A percentile compares a stretch with the other conserved stretches of the same genome.
Conservation (phyloP, 2,888 invertebrate genomes). For the Mimas tiliae region DNA sequence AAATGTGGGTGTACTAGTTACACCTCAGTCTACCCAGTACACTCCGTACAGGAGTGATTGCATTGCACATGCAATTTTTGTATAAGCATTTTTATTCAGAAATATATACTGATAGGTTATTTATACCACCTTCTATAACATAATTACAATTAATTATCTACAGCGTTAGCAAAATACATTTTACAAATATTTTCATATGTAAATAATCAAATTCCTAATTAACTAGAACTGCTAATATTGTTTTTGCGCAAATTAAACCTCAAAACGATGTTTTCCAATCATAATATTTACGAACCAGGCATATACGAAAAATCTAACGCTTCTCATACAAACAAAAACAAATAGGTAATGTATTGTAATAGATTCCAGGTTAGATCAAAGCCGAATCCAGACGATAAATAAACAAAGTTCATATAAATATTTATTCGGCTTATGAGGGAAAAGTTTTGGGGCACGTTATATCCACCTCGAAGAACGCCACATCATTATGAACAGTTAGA, state of each 20-base stretch:
- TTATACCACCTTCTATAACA: no score
- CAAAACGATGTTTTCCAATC: not conserved
- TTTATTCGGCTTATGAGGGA: conserved; percentile 30
- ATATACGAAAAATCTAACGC: conserved; percentile 6
- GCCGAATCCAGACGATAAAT: conserved; percentile 28
- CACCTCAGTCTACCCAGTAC: no score
- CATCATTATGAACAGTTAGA: conserved; percentile 2
- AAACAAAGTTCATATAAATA: conserved; percentile 30
- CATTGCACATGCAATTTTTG: no score
- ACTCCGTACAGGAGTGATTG: no score
- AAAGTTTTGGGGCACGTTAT: conserved; percentile 24
- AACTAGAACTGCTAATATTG: not conserved
- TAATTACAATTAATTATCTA: no score
- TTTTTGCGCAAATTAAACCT: not conserved
- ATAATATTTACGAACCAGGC: not conserved
- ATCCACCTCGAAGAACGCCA: conserved; percentile 11
- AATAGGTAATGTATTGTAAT: conserved; percentile 26
- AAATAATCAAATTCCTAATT: not conserved
- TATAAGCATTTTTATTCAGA: no score
- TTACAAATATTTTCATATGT: not conserved
- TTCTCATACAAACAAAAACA: conserved; percentile 23
- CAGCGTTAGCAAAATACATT: no score
- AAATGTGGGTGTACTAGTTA: no score
- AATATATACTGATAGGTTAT: no score
- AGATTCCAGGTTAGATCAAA: conserved; percentile 30